These are phyloP conservation scores for Umimayanthus kanabou DNA, from an alignment of 92 coral and sea anemone species.

Conservation along the genomic window DNA sequence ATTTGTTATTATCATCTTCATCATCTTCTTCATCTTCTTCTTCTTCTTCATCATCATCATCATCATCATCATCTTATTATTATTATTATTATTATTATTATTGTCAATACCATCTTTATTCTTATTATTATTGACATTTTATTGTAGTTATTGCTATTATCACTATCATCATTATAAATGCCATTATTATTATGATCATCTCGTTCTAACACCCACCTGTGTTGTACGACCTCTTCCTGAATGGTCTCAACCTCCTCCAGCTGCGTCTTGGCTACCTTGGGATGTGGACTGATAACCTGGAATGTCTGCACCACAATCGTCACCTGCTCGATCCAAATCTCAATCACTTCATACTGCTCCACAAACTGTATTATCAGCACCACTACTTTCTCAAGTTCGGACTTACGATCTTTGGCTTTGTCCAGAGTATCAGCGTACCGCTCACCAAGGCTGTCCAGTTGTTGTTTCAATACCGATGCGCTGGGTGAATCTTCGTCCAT, in stretches of 20 bases:
- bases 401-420: constrained; percentile 70
- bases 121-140: background rate
- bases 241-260: constrained; percentile 81
- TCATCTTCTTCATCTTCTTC: too few species aligned
- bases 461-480: constrained; percentile 70
- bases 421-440: constrained; percentile 56
- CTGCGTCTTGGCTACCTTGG: constrained; percentile 73
- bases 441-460: constrained; percentile 65
- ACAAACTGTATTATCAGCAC: constrained; percentile 76
- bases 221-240: constrained; percentile 73
- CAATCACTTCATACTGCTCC: constrained; percentile 83
- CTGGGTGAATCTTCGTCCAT: constrained; percentile 80
- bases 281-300: constrained; percentile 70
- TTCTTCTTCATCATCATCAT: too few species aligned
- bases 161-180: too few species aligned
- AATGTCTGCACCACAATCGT: constrained; percentile 74
- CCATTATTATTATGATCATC: background rate
- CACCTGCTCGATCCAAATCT: constrained; percentile 80
- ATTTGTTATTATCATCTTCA: too few species aligned
- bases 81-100: too few species aligned
- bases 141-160: too few species aligned
- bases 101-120: too few species aligned
- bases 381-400: constrained; percentile 65
- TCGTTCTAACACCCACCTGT: constrained; percentile 37
- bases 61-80: too few species aligned